phyloP scores from a whole-genome alignment of 1,140 invertebrate genomes.

The Leptoteleia sp. region DNA sequence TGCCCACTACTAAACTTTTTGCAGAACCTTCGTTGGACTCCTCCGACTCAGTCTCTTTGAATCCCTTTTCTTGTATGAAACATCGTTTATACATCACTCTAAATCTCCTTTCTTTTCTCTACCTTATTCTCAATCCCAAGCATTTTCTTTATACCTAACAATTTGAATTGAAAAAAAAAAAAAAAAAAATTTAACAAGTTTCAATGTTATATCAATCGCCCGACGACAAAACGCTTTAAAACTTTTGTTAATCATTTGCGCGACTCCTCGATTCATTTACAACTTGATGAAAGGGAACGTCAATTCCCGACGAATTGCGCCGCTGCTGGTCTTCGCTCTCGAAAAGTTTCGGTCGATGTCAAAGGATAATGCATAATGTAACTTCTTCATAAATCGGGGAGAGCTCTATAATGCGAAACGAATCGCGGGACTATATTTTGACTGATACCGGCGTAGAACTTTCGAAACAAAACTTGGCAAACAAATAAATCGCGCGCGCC shows the following conservation, averaged over 20 bases:
- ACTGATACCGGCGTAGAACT: conserved; percentile 20
- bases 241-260: not conserved
- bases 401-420: conserved; percentile 13
- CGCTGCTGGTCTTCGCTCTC: too few species aligned
- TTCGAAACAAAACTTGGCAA: conserved; percentile 29
- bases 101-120: too few species aligned
- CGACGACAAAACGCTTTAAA: not conserved
- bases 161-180: too few species aligned
- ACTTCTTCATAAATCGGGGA: conserved; percentile 6
- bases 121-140: too few species aligned
- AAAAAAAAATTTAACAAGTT: too few species aligned
- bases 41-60: too few species aligned
- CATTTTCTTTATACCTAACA: too few species aligned
- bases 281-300: not conserved
- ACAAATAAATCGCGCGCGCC: conserved; percentile 25
- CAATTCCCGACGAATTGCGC: not conserved
- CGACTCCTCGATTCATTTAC: not conserved
- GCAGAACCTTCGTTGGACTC: too few species aligned
- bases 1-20: too few species aligned
- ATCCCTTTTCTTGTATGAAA: too few species aligned
- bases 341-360: conserved; percentile 3
- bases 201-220: too few species aligned
- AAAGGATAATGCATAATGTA: conserved; percentile 12
- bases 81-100: too few species aligned
- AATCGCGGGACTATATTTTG: conserved; percentile 26